Evolutionary conservation across 1,140 invertebrate genomes (phyloP).

Genomic region (Akabosia matsudoensis): DNA sequence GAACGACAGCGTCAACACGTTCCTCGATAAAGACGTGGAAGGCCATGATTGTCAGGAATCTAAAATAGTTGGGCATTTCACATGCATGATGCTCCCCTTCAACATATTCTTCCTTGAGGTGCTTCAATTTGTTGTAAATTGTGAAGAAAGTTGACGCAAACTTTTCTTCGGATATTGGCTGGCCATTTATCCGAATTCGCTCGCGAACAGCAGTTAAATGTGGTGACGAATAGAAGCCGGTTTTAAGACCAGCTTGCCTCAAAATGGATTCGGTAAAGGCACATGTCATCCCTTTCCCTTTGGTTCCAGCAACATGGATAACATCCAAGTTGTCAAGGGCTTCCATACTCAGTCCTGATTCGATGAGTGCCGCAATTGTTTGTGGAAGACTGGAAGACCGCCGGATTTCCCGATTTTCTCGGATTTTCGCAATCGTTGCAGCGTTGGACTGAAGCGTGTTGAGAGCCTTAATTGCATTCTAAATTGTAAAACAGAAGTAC

Average conservation of each 20-base stretch:
- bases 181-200: constrained; percentile 83
- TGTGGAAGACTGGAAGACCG: constrained; percentile 49
- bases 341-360: constrained; percentile 62
- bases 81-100: not conserved
- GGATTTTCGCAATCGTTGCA: constrained; percentile 56
- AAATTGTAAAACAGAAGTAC: constrained; percentile 46
- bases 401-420: constrained; percentile 48
- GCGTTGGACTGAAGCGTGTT: constrained; percentile 70
- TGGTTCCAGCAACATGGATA: constrained; percentile 94
- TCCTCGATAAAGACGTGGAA: constrained; percentile 81
- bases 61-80: constrained; percentile 91
- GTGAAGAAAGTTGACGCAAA: constrained; percentile 83
- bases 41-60: constrained; percentile 87
- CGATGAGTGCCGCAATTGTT: constrained; percentile 57
- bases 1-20: constrained; percentile 84
- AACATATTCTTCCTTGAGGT: not conserved
- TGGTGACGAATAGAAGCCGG: constrained; percentile 95
- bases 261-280: constrained; percentile 89
- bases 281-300: constrained; percentile 93
- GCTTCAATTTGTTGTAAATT: constrained; percentile 60
- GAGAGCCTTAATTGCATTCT: constrained; percentile 66
- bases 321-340: constrained; percentile 69
- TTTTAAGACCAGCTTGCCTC: constrained; percentile 75
- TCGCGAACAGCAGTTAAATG: constrained; percentile 91
- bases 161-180: constrained; percentile 65